Evolutionary conservation across 2,113 vertebrate genomes (phyloP).

Genomic region (Gila orcuttii): DNA sequence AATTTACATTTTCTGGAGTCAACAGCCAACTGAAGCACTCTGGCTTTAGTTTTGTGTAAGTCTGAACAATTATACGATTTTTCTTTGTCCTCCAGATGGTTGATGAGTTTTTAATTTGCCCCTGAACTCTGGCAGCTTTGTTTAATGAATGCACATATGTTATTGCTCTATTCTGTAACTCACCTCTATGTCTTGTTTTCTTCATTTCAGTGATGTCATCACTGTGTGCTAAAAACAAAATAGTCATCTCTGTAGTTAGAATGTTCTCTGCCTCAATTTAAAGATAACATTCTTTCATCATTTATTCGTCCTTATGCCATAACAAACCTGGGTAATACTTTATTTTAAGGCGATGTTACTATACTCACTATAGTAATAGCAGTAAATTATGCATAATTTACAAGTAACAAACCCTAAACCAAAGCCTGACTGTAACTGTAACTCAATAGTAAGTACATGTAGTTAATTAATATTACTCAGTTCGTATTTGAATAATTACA

Average conservation of each 20-base stretch:
- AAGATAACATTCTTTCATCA: not conserved
- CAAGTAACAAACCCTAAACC: no score
- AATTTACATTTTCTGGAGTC: constrained; percentile 39
- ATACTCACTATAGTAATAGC: no score
- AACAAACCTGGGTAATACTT: no score
- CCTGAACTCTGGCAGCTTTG: constrained; percentile 10
- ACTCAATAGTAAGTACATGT: no score
- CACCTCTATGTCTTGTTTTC: not conserved
- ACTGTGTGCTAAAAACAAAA: not conserved
- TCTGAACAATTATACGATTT: constrained; percentile 20
- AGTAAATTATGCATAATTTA: no score
- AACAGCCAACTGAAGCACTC: constrained; percentile 7
- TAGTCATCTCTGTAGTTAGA: not conserved
- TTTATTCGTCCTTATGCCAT: not conserved
- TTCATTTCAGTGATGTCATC: constrained; percentile 15
- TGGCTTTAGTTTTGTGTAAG: constrained; percentile 25
- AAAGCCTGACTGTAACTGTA: no score
- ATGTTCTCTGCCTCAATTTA: not conserved
- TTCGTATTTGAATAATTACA: no score
- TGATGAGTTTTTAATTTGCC: constrained; percentile 19
- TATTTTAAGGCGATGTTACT: no score
- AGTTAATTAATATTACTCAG: no score
- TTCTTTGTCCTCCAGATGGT: constrained; percentile 25
- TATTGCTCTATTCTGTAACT: constrained; percentile 3
- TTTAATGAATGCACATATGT: constrained; percentile 10